These are phyloP conservation scores for Acropora yongei DNA, from an alignment of 64 coral and sea anemone species.

Conservation along the genomic window DNA sequence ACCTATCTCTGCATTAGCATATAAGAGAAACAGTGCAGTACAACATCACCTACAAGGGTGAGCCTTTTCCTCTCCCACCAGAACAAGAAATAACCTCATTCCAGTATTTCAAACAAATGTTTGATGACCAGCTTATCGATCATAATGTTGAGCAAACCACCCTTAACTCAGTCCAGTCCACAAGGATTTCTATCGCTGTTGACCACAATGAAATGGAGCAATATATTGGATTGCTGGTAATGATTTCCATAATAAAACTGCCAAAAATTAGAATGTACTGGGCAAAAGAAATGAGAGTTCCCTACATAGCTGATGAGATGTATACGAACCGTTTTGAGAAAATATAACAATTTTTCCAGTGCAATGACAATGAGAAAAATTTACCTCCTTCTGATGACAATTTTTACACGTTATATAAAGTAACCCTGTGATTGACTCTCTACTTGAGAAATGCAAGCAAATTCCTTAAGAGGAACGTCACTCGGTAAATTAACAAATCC, in stretches of 20 bases:
- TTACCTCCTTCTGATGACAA: background rate
- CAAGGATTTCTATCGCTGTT: background rate
- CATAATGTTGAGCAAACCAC: background rate
- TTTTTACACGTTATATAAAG: too few species aligned
- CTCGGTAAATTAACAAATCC: too few species aligned
- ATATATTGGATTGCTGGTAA: background rate
- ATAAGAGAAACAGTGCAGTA: too few species aligned
- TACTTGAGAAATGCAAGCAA: too few species aligned
- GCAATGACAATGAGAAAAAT: background rate
- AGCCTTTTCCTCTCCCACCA: too few species aligned
- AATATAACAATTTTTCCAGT: background rate
- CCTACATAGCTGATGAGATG: background rate
- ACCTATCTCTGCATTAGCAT: too few species aligned
- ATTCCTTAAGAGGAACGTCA: too few species aligned
- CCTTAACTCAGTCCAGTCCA: background rate
- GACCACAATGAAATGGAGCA: background rate
- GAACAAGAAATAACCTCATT: background rate
- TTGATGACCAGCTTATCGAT: background rate
- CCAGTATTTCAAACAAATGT: background rate
- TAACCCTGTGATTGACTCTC: too few species aligned
- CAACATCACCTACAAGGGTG: too few species aligned
- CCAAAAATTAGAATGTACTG: background rate
- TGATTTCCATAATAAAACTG: background rate
- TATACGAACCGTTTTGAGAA: background rate
- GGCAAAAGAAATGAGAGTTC: background rate